These are phyloP conservation scores for Carposina sasakii DNA, from an alignment of 1,140 invertebrate species.

Conservation along the genomic window DNA sequence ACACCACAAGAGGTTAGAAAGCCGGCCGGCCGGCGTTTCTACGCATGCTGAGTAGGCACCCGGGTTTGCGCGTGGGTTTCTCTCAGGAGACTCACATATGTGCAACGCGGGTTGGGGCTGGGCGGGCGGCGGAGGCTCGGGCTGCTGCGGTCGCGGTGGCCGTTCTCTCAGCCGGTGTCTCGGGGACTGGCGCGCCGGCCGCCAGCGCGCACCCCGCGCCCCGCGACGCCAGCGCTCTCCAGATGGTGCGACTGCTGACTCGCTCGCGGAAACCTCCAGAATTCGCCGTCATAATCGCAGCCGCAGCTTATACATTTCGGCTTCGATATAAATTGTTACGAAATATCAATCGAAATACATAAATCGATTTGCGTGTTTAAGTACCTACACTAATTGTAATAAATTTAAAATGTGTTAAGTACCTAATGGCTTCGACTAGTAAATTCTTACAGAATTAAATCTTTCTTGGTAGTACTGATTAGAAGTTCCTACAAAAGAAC, in stretches of 20 bases:
- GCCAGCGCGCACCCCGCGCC: slow-evolving; percentile 48
- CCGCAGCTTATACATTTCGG: background rate
- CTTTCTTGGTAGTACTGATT: too few species aligned
- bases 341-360: too few species aligned
- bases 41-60: slow-evolving; percentile 7
- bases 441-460: too few species aligned
- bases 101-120: slow-evolving; percentile 37
- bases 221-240: slow-evolving; percentile 55
- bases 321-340: too few species aligned
- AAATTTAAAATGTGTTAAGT: too few species aligned
- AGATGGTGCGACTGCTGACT: slow-evolving; percentile 41
- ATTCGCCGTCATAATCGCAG: slow-evolving; percentile 12
- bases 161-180: slow-evolving; percentile 66
- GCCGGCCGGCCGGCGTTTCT: slow-evolving; percentile 17
- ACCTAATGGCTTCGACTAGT: too few species aligned
- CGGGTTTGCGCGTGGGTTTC: slow-evolving; percentile 14
- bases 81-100: slow-evolving; percentile 53
- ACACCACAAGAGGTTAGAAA: slow-evolving; percentile 7
- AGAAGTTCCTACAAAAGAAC: too few species aligned
- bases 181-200: slow-evolving; percentile 60
- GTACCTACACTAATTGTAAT: too few species aligned
- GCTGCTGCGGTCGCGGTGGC: slow-evolving; percentile 43
- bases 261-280: slow-evolving; percentile 52
- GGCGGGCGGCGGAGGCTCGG: slow-evolving; percentile 26
- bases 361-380: too few species aligned